Evolutionary conservation across 2,888 invertebrate species (phyloP), one percentile per base, ranked within the genome.

Genomic region (Formica aserva): DNA sequence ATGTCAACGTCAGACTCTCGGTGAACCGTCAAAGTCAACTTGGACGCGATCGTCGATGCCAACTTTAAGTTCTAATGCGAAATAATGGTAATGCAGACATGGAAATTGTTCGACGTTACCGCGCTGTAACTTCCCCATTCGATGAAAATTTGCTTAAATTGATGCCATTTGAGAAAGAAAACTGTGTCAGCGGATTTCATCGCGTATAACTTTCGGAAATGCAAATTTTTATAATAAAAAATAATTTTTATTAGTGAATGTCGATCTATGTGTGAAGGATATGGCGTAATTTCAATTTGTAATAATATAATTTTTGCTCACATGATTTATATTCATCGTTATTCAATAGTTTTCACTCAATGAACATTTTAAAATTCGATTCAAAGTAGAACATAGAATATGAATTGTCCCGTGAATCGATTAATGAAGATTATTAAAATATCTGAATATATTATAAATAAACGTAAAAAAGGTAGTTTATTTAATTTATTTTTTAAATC

Each of bases 1-100:
- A 71, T 60, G 71, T 71, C 78, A 38, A 78, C 38, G 71, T 71
- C 57, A 45, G 71, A 60, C 45, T 78, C 45, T 71, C 57, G 60
- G 41, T n/a, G 60, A 60, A 57, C 57, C 57, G 22, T 72, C 57
- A 57, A 48, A 60, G 57, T 35, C 72, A 26, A 26, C 72, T 35
- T 38, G 6, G 35, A 13, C 29, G 60, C 60, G 6, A 18, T 18
- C 26, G n/a, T 57, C 74, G 60, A 22, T 41, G 57, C 35, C 78
- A 35, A 71, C 57, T 78, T 71, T 32, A 18, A 18, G 41, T 57
- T 60, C 32, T 15, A 38, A 71, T n/a, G 78, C 18, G 6, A 32
- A 71, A 45, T 32, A 78, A 60, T 18, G 71, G 32, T 45, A 38
- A 71, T 22, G 57, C 13, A 32, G 29, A 71, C 57, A 71, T 41